These are phyloP conservation scores for Agonopterix alstromeriana DNA, from an alignment of 2,888 invertebrate genomes.

Conservation along the genomic window DNA sequence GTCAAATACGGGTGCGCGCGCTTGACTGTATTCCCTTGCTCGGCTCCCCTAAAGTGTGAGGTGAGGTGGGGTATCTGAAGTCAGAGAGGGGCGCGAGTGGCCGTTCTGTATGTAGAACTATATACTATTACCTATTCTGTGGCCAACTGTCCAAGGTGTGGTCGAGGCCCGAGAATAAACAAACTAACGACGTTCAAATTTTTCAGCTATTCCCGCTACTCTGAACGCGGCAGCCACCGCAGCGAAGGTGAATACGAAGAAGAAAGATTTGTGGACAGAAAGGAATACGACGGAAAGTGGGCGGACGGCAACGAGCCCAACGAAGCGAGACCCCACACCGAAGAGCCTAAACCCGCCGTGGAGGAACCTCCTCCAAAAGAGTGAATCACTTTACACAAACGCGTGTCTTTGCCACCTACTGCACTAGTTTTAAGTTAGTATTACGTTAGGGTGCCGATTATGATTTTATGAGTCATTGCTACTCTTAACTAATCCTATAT, in stretches of 20 bases:
- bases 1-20: too few species aligned
- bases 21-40: too few species aligned
- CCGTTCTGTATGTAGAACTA: too few species aligned
- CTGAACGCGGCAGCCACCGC: slow-evolving; percentile 65
- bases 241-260: slow-evolving; percentile 74
- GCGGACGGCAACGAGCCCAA: slow-evolving; percentile 74
- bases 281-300: slow-evolving; percentile 81
- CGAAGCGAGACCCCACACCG: slow-evolving; percentile 36
- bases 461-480: too few species aligned
- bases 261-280: slow-evolving; percentile 76
- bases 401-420: slow-evolving; percentile 2
- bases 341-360: slow-evolving; percentile 53
- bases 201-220: slow-evolving; percentile 61
- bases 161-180: too few species aligned
- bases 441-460: slow-evolving; percentile 1
- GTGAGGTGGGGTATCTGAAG: too few species aligned
- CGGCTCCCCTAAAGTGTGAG: too few species aligned
- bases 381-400: slow-evolving; percentile 18
- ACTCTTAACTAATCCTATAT: too few species aligned
- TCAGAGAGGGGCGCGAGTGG: too few species aligned
- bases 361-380: slow-evolving; percentile 55
- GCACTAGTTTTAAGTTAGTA: slow-evolving; percentile 1
- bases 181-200: too few species aligned
- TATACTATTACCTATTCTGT: too few species aligned
- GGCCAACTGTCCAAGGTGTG: too few species aligned